Evolutionary conservation across 2,113 vertebrate species (phyloP).

Genomic region (Lycaon pictus): DNA sequence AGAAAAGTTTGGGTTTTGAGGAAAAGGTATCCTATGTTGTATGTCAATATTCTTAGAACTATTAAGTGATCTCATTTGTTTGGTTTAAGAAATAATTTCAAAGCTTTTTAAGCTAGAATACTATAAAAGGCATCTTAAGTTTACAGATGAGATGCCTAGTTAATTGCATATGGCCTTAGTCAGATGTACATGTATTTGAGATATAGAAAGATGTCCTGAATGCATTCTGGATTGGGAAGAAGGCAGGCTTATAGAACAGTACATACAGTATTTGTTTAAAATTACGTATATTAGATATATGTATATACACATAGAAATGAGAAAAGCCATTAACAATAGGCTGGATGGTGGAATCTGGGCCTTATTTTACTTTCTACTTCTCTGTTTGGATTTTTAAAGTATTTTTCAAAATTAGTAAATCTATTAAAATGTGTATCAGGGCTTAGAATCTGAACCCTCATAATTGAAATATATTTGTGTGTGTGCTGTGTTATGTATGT

Average conservation of each 20-base stretch:
- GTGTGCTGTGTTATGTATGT: not conserved
- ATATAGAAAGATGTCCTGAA: not conserved
- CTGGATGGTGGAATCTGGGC: slow-evolving; percentile 18
- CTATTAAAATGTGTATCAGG: slow-evolving; percentile 53
- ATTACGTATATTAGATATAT: slow-evolving; percentile 50
- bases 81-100: slow-evolving; percentile 50
- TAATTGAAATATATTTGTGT: slow-evolving; percentile 22
- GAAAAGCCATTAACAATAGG: slow-evolving; percentile 35
- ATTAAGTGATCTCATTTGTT: slow-evolving; percentile 47
- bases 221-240: slow-evolving; percentile 53
- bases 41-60: slow-evolving; percentile 37
- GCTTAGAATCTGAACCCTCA: slow-evolving; percentile 21
- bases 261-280: slow-evolving; percentile 41
- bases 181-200: not conserved
- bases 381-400: slow-evolving; percentile 59
- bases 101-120: slow-evolving; percentile 39
- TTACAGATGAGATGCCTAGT: not conserved
- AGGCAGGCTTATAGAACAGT: slow-evolving; percentile 4
- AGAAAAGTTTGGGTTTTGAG: slow-evolving; percentile 42
- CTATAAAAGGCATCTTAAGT: slow-evolving; percentile 12
- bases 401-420: slow-evolving; percentile 45
- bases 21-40: slow-evolving; percentile 35
- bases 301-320: slow-evolving; percentile 41
- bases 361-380: slow-evolving; percentile 61
- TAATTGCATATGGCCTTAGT: slow-evolving; percentile 47